Evolutionary conservation across 2,888 invertebrate genomes (phyloP), one percentile per base, ranked within the genome.

Genomic region (Melanophora roralis): DNA sequence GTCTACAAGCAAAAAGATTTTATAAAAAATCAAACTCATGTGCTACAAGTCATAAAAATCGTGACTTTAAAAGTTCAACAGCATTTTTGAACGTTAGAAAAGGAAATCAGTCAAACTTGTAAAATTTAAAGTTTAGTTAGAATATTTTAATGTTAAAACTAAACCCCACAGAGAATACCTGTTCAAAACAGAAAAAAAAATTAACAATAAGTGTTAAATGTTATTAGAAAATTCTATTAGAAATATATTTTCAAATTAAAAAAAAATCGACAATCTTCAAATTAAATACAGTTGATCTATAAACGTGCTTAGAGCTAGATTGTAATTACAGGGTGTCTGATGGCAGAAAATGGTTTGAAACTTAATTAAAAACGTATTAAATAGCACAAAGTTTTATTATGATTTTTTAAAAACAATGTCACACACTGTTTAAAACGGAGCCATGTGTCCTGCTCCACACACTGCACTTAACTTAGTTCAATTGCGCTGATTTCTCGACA

Each of bases 21-120:
- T 12, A 9, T 19, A 45, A 7, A 16, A 21, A 45, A 19, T 19
- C 14, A 45, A 59, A 64, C 6, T 78, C 62, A 80, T 73, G 71
- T 72, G 78, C 78, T 78, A 27, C 47, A 69, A 76, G 75, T 69
- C 62, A 79, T 73, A 80, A 72, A 86, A 85, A 82, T 87, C 86
- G 86, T 86, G 87, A 87, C 86, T 86, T 74, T 83, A 86, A 87
- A 86, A 86, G 86, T 86, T 86, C 86, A 86, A 85, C 86, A 86
- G 78, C 85, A 87, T 86, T 86, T 86, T 84, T 74, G 57, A 73
- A 49, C 53, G 27, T 47, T 32, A 67, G 57, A 67, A 72, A 60
- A 67, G 62, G 36, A 51, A 67, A 16, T 19, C 64, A 49, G 27
- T 5, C 21, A 34, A 38, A 45, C 23, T 27, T 27, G 6, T 27